A percentile compares a stretch with the other conserved stretches of the same genome.
Evolutionary conservation across 2,888 invertebrate genomes (phyloP).

Genomic region (Hypselothyrea guttata): DNA sequence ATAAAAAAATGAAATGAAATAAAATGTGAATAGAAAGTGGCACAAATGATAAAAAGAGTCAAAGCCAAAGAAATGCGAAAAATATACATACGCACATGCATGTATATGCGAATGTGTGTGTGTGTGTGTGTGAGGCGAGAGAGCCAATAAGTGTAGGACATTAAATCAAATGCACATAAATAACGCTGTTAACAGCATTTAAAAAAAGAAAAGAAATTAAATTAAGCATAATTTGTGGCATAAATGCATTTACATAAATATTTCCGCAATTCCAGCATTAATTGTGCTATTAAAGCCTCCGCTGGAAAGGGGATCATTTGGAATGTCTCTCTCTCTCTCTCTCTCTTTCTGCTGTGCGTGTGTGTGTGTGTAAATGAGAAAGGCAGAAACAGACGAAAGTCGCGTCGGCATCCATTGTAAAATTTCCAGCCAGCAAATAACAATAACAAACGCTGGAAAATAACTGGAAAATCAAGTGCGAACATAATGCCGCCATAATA

Average conservation of each 20-base stretch:
- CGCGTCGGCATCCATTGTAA: constrained; percentile 35
- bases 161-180: constrained; percentile 53
- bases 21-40: constrained; percentile 58
- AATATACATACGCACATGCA: constrained; percentile 31
- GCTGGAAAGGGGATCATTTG: constrained; percentile 60
- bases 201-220: constrained; percentile 28
- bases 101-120: constrained; percentile 17
- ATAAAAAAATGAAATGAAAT: constrained; percentile 28
- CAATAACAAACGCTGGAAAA: constrained; percentile 5
- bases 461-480: constrained; percentile 5
- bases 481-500: constrained; percentile 23
- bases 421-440: constrained; percentile 4
- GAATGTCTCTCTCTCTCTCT: constrained; percentile 20
- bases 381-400: constrained; percentile 28
- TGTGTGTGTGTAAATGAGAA: constrained; percentile 29
- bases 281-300: constrained; percentile 47
- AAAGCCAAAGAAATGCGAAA: constrained; percentile 66
- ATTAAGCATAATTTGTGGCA: no score
- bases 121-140: constrained; percentile 27
- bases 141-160: constrained; percentile 44
- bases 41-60: constrained; percentile 59
- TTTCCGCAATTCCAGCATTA: constrained; percentile 59
- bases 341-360: constrained; percentile 15
- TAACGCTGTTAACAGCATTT: constrained; percentile 47
- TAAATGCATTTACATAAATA: constrained; percentile 63